Percentiles rank a stretch among this genome's conserved stretches.
Evolutionary conservation across 2,113 vertebrate species (phyloP).

Genomic region (Chloebia gouldiae): DNA sequence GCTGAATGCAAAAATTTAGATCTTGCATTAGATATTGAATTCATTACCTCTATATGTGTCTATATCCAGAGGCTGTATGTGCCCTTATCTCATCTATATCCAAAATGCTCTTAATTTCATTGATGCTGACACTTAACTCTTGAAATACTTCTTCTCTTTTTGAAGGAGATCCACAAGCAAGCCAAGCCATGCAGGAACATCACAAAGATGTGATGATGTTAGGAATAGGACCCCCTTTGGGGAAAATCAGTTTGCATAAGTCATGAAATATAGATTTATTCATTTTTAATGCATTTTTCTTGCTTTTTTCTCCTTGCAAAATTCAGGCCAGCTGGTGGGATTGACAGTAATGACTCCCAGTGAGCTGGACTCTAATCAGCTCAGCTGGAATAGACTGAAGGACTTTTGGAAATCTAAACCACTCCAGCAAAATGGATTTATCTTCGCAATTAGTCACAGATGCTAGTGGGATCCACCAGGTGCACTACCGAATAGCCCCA

Average conservation of each 20-base stretch:
- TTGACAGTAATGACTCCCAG: constrained; percentile 65
- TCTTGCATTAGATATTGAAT: constrained; percentile 46
- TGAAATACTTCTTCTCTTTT: background rate
- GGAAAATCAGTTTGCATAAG: constrained; percentile 32
- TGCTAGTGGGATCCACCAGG: constrained; percentile 52
- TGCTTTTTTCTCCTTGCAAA: constrained; percentile 32
- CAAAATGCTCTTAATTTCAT: constrained; percentile 20
- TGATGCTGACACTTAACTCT: constrained; percentile 49
- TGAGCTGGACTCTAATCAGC: constrained; percentile 64
- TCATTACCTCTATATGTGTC: constrained; percentile 57
- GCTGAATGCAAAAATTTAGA: constrained; percentile 55
- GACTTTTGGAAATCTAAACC: constrained; percentile 48
- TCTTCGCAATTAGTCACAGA: constrained; percentile 58
- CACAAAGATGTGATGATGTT: background rate
- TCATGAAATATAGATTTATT: constrained; percentile 45
- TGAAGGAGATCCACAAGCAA: background rate
- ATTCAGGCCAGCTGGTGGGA: constrained; percentile 60
- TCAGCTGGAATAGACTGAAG: constrained; percentile 59
- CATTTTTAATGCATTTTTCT: constrained; percentile 51
- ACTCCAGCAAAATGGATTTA: constrained; percentile 61
- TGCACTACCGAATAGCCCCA: background rate
- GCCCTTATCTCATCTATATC: constrained; percentile 53
- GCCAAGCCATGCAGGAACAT: background rate
- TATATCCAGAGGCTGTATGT: constrained; percentile 47
- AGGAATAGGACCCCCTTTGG: background rate